A percentile compares a stretch with the other conserved stretches of the same genome.
Evolutionary conservation across 1,140 invertebrate species (phyloP).

Genomic region (Drosophila sechellia): DNA sequence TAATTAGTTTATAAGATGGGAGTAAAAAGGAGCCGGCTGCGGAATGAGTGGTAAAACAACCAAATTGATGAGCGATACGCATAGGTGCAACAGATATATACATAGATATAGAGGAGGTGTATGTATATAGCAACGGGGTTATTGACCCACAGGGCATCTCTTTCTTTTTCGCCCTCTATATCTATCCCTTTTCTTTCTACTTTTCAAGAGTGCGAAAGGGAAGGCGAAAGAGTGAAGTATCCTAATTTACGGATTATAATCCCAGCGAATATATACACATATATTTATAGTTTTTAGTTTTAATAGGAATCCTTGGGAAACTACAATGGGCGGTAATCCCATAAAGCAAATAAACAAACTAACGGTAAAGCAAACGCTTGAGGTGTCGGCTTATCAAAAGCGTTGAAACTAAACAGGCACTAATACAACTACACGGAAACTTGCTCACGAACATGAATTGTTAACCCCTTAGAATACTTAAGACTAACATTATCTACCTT

Average conservation of each 20-base stretch:
- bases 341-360: conserved; percentile 19
- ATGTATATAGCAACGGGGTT: conserved; percentile 1
- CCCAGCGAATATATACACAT: background rate
- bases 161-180: conserved; percentile 16
- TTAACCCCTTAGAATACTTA: background rate
- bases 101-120: background rate
- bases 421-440: background rate
- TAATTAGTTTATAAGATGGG: conserved; percentile 64
- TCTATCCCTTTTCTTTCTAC: conserved; percentile 10
- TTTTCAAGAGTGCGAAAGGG: conserved; percentile 1
- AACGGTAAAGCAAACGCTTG: background rate
- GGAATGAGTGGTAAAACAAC: conserved; percentile 3
- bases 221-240: conserved; percentile 1
- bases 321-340: background rate
- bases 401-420: conserved; percentile 1
- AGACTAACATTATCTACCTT: too few relatives aligned
- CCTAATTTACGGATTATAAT: background rate
- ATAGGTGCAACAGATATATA: conserved; percentile 6
- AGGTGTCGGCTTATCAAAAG: background rate
- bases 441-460: background rate
- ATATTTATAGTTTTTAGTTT: background rate
- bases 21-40: conserved; percentile 28
- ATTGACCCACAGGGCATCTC: conserved; percentile 23
- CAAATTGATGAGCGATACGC: conserved; percentile 14
- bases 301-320: background rate